Conservation (phyloP, 2,888 invertebrate genomes). For the Coenonympha glycerion region DNA sequence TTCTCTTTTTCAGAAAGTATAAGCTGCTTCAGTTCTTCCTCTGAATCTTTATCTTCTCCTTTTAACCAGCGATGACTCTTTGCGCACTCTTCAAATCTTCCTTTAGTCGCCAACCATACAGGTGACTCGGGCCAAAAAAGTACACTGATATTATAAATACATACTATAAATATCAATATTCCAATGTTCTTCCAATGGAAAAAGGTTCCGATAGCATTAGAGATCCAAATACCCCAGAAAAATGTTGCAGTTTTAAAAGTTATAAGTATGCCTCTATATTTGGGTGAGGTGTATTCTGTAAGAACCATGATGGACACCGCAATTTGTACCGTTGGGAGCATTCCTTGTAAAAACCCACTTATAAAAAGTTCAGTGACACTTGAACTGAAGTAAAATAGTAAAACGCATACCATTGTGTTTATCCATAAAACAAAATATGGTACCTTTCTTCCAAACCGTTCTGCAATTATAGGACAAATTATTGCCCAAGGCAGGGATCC, state of each 20-base stretch:
- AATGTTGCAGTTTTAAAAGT: slow-evolving; percentile 35
- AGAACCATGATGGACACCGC: slow-evolving; percentile 27
- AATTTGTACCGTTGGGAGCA: not conserved
- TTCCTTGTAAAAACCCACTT: slow-evolving; percentile 6
- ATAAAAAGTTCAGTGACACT: slow-evolving; percentile 4
- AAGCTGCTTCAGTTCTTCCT: slow-evolving; percentile 21
- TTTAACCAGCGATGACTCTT: slow-evolving; percentile 26
- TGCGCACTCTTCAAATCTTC: slow-evolving; percentile 24
- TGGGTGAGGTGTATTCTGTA: slow-evolving; percentile 35
- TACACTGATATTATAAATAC: slow-evolving; percentile 1
- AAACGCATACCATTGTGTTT: not conserved
- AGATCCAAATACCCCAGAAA: slow-evolving; percentile 37
- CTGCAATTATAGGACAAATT: not conserved
- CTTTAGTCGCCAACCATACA: slow-evolving; percentile 1
- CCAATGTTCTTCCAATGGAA: slow-evolving; percentile 36
- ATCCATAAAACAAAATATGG: slow-evolving; percentile 3
- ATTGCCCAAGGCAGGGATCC: not conserved
- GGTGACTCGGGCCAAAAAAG: slow-evolving; percentile 15
- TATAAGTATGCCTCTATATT: slow-evolving; percentile 34
- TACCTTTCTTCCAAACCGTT: slow-evolving; percentile 1
- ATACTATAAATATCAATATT: slow-evolving; percentile 21
- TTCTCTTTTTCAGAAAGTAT: not conserved
- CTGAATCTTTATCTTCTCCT: too few relatives aligned
- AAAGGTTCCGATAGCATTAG: slow-evolving; percentile 38
- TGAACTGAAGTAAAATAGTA: slow-evolving; percentile 1